phyloP scores from a whole-genome alignment of 2,888 invertebrate genomes.

The Eupithecia exiguata region DNA sequence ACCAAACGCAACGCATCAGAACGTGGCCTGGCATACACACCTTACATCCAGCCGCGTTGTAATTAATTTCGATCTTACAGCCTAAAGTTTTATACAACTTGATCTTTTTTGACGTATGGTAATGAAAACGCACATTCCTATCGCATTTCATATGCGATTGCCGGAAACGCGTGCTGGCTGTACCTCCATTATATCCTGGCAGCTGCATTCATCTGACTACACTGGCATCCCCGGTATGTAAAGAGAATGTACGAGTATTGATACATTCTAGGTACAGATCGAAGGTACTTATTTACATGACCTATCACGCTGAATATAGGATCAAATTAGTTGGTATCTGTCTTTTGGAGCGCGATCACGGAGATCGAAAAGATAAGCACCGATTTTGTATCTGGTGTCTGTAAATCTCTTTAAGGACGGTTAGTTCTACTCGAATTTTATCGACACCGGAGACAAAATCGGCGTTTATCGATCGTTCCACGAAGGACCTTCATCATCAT shows the following conservation, averaged over 20 bases:
- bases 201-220: constrained; percentile 15
- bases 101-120: not conserved
- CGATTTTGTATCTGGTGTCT: not conserved
- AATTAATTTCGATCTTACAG: too few relatives aligned
- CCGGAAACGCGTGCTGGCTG: constrained; percentile 33
- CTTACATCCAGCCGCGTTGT: too few relatives aligned
- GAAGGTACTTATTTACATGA: not conserved
- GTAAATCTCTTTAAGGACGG: not conserved
- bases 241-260: constrained; percentile 17
- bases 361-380: not conserved
- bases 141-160: constrained; percentile 25
- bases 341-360: not conserved
- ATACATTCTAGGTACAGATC: not conserved
- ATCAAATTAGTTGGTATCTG: not conserved
- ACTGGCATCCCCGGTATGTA: constrained; percentile 16
- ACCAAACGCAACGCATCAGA: too few relatives aligned
- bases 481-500: too few relatives aligned
- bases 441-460: not conserved
- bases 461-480: not conserved
- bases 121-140: constrained; percentile 14
- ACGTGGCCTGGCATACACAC: too few relatives aligned
- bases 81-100: too few relatives aligned
- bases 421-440: not conserved
- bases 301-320: not conserved
- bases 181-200: constrained; percentile 19